These are phyloP conservation scores for Cataglyphis albicans DNA, from an alignment of 2,888 invertebrate genomes.

Conservation along the genomic window DNA sequence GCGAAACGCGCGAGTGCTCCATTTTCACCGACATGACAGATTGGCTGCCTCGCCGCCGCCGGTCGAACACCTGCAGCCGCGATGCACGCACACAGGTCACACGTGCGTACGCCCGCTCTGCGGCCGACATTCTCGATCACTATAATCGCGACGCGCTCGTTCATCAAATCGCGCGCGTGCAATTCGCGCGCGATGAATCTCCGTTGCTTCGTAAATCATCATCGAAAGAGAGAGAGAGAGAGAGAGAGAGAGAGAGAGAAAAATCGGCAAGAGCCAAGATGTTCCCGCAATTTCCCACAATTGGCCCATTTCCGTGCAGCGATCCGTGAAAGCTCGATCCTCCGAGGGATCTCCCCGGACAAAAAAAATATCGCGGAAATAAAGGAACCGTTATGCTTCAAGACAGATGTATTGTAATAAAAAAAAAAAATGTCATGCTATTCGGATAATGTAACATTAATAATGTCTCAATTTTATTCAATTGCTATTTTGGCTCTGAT, in stretches of 20 bases:
- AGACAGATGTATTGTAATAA: background rate
- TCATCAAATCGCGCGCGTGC: background rate
- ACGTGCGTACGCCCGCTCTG: background rate
- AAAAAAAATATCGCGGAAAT: background rate
- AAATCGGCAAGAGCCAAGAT: conserved; percentile 19
- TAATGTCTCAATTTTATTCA: background rate
- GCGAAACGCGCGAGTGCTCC: conserved; percentile 42
- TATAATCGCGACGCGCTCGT: conserved; percentile 11
- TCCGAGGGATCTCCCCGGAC: background rate
- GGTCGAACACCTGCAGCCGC: conserved; percentile 38
- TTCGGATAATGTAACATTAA: background rate
- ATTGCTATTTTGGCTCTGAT: background rate
- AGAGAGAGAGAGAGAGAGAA: background rate
- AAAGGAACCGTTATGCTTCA: background rate
- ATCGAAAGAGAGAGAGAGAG: background rate
- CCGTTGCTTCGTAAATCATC: conserved; percentile 35
- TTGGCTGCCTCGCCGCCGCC: conserved; percentile 25
- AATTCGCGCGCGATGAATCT: conserved; percentile 3
- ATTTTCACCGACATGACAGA: conserved; percentile 52
- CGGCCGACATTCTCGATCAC: conserved; percentile 9
- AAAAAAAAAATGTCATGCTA: background rate
- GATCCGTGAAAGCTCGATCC: conserved; percentile 42
- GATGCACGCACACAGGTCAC: background rate
- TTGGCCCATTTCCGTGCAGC: conserved; percentile 32
- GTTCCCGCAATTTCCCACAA: conserved; percentile 47